Base-by-base conservation (phyloP, 2,888 invertebrate species). In the Sicus ferrugineus region DNA sequence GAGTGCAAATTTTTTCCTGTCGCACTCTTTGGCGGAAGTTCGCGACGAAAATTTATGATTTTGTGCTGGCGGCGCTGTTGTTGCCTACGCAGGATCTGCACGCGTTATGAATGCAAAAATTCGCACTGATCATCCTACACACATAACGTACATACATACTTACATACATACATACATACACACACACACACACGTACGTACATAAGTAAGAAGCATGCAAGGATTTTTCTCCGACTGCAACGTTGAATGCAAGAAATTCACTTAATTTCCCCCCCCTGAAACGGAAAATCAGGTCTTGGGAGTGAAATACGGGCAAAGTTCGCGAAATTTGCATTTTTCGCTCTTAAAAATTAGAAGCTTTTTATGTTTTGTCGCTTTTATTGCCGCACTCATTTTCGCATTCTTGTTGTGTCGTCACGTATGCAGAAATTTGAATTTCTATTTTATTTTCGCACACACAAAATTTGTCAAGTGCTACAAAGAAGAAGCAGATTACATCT, bases 41-140 rank as follows among this genome's bases (percentile, higher is more conserved):
- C n/a, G 64, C 50, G 28, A 64, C 31, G 64, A 48, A 64, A 46
- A 64, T 64, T 64, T 64, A 64, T 64, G 48, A 50, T 2, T 16
- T 48, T 48, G 48, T 30, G 28, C 1, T 28, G n/a, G n/a, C 31
- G 23, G 23, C 26, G n/a, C 26, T 66, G 58, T 58, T 58, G 58
- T 66, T 34, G 48, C 52, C 21, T 38, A 38, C 42, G 23, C 26
- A 38, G 42, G 26, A 61, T 14, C 5, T 26, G 34, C 42, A 19
- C 19, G 31, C 58, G 59, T 59, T 52, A 19, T 16, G 52, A 19
- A 52, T 52, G 52, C 52, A 23, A 52, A 52, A 52, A 19, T 19
- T 19, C 52, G 6, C 52, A 21, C n/a, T 19, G n/a, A 52, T 11
- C n/a, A 52, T n/a, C n/a, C n/a, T n/a, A n/a, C n/a, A n/a, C n/a